These are phyloP conservation scores for Poecile montanus DNA, from an alignment of 2,797 vertebrate species.

Conservation along the genomic window DNA sequence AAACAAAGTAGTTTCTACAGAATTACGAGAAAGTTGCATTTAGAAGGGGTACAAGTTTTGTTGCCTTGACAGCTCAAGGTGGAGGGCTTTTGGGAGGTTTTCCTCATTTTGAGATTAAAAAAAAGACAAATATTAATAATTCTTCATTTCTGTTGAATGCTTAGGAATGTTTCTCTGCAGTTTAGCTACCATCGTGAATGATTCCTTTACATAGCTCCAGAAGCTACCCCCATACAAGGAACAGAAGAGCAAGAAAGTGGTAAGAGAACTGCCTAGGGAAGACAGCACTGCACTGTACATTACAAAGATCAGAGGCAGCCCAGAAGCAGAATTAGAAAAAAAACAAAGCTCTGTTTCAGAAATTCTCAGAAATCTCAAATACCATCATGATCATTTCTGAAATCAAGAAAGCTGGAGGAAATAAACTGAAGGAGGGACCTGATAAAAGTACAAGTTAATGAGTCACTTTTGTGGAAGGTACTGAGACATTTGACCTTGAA, in stretches of 20 bases:
- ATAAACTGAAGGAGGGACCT: conserved; percentile 58
- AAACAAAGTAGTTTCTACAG: neutral
- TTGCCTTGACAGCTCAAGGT: neutral
- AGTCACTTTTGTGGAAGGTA: conserved; percentile 37
- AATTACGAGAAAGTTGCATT: neutral
- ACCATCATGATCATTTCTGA: conserved; percentile 66
- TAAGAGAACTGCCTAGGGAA: conserved; percentile 71
- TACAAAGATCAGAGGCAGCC: conserved; percentile 74
- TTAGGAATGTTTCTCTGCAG: neutral
- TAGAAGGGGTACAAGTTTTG: neutral
- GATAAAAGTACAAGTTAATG: conserved; percentile 39
- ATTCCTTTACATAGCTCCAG: neutral
- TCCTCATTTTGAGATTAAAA: neutral
- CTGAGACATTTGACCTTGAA: conserved; percentile 38
- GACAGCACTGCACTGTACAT: conserved; percentile 58
- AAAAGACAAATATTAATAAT: neutral
- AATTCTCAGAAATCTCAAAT: conserved; percentile 75
- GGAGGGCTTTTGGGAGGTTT: neutral
- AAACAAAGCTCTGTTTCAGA: conserved; percentile 36
- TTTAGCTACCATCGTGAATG: neutral
- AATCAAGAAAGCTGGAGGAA: conserved; percentile 65
- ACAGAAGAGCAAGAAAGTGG: conserved; percentile 57
- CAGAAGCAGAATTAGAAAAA: conserved; percentile 74
- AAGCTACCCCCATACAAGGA: neutral
- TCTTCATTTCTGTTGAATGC: neutral